Evolutionary conservation across 30 jellyfish, hydroid and myxozoan species (phyloP), one percentile per base, ranked within the genome.

Genomic region (Morbakka virulenta): DNA sequence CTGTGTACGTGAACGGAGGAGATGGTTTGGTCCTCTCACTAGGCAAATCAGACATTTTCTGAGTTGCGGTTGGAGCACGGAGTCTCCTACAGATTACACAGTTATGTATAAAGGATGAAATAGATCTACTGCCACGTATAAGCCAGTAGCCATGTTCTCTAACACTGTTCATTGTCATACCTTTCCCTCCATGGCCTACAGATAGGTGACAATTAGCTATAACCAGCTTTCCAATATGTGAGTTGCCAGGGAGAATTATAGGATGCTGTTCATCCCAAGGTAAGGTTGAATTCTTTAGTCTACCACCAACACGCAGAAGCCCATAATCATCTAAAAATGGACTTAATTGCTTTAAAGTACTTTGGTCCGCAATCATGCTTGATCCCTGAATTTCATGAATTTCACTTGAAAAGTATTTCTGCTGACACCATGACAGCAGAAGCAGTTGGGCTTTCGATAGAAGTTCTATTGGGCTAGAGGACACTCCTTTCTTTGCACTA

Each of bases 21-120:
- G 73, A 64, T 21, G 66, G 72, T 26, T 68, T 51, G 11, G 50
- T 31, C 25, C 89, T 69, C 28, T 80, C 92, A 47, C 64, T 80
- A 4, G 88, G 92, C 30, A 81, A 74, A 69, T 81, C 88, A 33
- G 82, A 73, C 93, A 81, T 81, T 74, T 69, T 72, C 50, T 70
- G 93, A 11, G 49, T 34, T 77, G 26, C 28, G 22, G 88, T 25
- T 28, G 21, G 17, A 28, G 87, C 83, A 36, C 80, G 32, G 27
- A 69, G 49, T 35, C 48, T 33, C 52, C 41, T 70, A 76, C 93
- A 81, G 20, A 35, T 67, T n/a, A 57, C 81, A 53, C 88, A 81
- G 20, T 81, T 52, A 35, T 24, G n/a, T n/a, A 81, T 57, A 35
- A 71, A 32, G 32, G 72, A 12, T 24, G 73, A 31, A 27, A 57